Percentiles rank a stretch among this genome's conserved stretches.
Conservation (phyloP, 53 echinoderm and acorn worm genomes). For the Holothuria scabra region DNA sequence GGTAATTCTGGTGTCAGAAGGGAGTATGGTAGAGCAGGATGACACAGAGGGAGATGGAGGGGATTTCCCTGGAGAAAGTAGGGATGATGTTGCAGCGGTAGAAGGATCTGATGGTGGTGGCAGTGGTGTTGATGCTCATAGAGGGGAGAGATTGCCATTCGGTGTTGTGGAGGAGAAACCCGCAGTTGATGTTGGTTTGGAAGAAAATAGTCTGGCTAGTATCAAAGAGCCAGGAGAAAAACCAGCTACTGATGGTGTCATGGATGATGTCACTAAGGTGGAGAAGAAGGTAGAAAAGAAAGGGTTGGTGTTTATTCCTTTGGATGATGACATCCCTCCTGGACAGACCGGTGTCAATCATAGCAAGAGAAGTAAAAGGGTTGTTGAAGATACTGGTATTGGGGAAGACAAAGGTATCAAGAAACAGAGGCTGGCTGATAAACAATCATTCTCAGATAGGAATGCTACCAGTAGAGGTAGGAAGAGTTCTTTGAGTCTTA, state of each 20-base stretch:
- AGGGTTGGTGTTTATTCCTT: slow-evolving; percentile 11
- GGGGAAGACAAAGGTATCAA: not conserved
- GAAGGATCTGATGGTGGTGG: no score
- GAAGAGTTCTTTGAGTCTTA: slow-evolving; percentile 49
- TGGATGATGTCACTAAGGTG: not conserved
- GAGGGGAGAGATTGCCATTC: no score
- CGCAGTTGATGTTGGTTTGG: no score
- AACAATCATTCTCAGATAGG: not conserved
- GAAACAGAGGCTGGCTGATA: slow-evolving; percentile 10
- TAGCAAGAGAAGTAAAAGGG: no score
- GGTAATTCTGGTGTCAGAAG: not conserved
- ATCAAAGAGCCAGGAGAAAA: not conserved
- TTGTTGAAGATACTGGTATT: no score
- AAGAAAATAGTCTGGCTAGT: not conserved
- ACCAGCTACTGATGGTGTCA: not conserved
- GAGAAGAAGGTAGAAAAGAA: not conserved
- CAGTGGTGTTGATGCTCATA: no score
- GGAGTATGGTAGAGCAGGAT: not conserved
- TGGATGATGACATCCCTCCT: not conserved
- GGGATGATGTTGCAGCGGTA: no score
- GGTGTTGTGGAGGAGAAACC: no score
- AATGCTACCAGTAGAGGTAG: not conserved
- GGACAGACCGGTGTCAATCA: no score
- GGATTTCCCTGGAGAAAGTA: not conserved
- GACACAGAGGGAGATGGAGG: not conserved